Evolutionary conservation across 2,888 invertebrate species (phyloP).

Genomic region (Linhomoeus sp.): DNA sequence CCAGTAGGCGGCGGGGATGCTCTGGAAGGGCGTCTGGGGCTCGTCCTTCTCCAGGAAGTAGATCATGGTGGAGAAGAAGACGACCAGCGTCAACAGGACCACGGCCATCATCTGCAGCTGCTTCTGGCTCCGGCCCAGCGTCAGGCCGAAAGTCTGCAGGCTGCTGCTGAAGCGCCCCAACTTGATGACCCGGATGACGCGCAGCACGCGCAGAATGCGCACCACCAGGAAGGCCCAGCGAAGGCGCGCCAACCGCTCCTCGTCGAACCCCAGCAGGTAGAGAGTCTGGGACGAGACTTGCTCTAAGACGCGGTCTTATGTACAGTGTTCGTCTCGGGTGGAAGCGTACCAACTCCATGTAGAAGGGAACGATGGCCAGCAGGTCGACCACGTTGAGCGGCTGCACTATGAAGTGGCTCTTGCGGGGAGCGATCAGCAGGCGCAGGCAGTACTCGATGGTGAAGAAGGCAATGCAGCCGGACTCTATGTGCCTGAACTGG

Average conservation of each 20-base stretch:
- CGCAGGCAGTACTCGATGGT: slow-evolving; percentile 21
- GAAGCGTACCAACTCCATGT: slow-evolving; percentile 21
- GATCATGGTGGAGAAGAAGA: slow-evolving; percentile 27
- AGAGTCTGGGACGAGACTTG: too few species aligned
- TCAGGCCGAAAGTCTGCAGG: slow-evolving; percentile 26
- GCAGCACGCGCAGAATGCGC: slow-evolving; percentile 20
- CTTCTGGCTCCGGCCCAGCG: slow-evolving; percentile 21
- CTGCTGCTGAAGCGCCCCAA: slow-evolving; percentile 19
- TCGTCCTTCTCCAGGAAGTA: slow-evolving; percentile 26
- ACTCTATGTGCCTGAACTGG: background rate
- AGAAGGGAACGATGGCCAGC: slow-evolving; percentile 24
- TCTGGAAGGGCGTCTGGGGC: slow-evolving; percentile 21
- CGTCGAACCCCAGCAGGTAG: background rate
- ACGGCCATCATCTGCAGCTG: slow-evolving; percentile 24
- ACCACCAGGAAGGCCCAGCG: slow-evolving; percentile 26
- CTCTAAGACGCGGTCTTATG: too few species aligned
- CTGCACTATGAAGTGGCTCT: slow-evolving; percentile 13
- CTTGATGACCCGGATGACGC: slow-evolving; percentile 24
- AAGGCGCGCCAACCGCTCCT: background rate
- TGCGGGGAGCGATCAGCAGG: slow-evolving; percentile 16
- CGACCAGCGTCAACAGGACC: slow-evolving; percentile 24
- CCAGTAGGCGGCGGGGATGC: slow-evolving; percentile 27
- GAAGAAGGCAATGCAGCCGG: slow-evolving; percentile 24
- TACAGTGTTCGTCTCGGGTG: too few species aligned
- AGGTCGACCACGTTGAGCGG: slow-evolving; percentile 10